These are phyloP conservation scores for Tipula lateralis DNA, from an alignment of 2,888 invertebrate genomes.

Conservation along the genomic window DNA sequence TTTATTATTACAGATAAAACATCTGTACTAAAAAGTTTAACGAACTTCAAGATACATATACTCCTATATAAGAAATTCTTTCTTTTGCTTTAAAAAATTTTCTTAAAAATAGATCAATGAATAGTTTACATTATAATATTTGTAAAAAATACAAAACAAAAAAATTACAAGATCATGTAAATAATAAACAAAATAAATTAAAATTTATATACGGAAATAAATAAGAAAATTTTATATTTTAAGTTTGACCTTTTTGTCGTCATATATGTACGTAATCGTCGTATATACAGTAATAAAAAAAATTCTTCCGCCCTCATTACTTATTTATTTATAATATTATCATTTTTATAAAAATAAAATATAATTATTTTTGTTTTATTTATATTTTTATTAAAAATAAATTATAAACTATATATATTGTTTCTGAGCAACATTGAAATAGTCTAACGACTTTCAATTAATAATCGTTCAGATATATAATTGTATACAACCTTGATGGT, in stretches of 20 bases:
- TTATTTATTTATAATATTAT: not conserved
- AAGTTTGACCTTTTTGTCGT: not conserved
- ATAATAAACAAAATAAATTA: not conserved
- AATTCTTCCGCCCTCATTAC: slow-evolving; percentile 15
- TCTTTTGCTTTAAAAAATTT: not conserved
- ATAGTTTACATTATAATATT: slow-evolving; percentile 1
- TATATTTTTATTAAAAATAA: not conserved
- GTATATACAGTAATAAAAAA: not conserved
- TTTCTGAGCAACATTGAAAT: slow-evolving; percentile 19
- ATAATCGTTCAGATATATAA: slow-evolving; percentile 4
- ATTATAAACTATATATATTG: not conserved
- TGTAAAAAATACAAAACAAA: not conserved
- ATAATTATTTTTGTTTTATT: too few species aligned
- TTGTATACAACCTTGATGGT: not conserved
- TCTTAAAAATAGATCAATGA: not conserved
- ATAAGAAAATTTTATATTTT: not conserved
- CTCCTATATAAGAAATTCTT: not conserved
- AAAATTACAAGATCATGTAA: slow-evolving; percentile 19
- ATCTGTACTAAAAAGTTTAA: not conserved
- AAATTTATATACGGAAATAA: not conserved
- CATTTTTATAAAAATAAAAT: not conserved
- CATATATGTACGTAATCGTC: not conserved
- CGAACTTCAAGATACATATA: not conserved
- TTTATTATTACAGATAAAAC: not conserved
- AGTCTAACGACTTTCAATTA: slow-evolving; percentile 28